Evolutionary conservation across 2,888 invertebrate species (phyloP), one percentile per base, ranked within the genome.

Genomic region (Oconnorella tubifera): DNA sequence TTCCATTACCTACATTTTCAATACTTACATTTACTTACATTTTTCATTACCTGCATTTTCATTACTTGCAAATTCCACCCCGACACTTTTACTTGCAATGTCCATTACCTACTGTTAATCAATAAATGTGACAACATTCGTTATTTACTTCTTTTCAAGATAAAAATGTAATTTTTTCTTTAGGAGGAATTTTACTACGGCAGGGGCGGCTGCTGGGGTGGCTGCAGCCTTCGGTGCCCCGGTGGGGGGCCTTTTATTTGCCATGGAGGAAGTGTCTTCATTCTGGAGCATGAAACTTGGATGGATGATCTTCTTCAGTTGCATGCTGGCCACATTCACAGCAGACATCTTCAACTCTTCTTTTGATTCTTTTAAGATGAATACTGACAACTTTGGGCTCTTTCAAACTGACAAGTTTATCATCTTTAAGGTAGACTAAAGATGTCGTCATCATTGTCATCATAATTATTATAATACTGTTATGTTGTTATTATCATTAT

Each of bases 191-290:
- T 74, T 74, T 63, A 74, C 73, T 6, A 72, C 74, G 27, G 73
- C 71, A 66, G 79, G 78, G 31, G 77, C 77, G 49, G 78, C 78
- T 14, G 76, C 77, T 27, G 79, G 80, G 3, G 76, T 80, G 14
- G 76, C 80, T 3, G 75, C 79, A 3, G 80, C 77, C 14, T 80
- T 80, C 68, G 75, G 75, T 28, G 76, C 79, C 27, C 80, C 80
- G 1, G 75, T 80, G 28, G 78, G 78, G 48, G 80, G 79, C 27
- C 72, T 80, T 10, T 73, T 78, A 6, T 80, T 80, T 66, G 77
- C 78, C 49, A 77, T 80, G 77, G 80, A 80, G 64, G 80, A 80
- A 68, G 74, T 80, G 28, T 76, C 78, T 1, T 77, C 78, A 10
- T 76, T 77, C 70, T 80, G 79, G 80, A 74, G 74, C 28, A 73